These are phyloP conservation scores for Enteromius anoplus DNA, from an alignment of 2,797 vertebrate species.

Conservation along the genomic window DNA sequence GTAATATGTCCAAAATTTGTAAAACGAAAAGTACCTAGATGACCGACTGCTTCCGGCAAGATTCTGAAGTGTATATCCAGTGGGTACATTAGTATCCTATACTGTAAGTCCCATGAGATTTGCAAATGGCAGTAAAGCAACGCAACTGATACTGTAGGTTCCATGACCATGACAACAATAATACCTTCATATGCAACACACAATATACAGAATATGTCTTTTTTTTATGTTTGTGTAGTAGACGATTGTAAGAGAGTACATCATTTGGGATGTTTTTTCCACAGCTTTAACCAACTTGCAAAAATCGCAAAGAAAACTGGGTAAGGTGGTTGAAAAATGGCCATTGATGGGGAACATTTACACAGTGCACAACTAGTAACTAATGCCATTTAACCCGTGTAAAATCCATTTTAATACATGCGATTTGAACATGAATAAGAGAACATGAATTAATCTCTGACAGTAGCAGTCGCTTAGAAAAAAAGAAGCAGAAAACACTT, in stretches of 20 bases:
- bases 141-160: not conserved
- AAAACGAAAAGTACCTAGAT: not conserved
- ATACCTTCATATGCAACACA: not conserved
- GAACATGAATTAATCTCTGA: no score
- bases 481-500: no score
- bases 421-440: not conserved
- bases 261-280: not conserved
- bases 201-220: not conserved
- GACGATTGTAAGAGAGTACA: not conserved
- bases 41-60: not conserved
- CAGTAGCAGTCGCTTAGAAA: no score
- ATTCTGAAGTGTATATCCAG: not conserved
- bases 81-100: not conserved
- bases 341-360: not conserved
- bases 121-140: not conserved
- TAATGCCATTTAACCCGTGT: not conserved
- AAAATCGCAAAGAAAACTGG: not conserved
- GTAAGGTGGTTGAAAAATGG: not conserved
- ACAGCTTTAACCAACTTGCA: not conserved
- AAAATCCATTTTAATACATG: not conserved
- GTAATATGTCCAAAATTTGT: not conserved
- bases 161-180: not conserved
- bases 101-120: not conserved
- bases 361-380: not conserved
- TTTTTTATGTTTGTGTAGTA: not conserved